Evolutionary conservation across 2,888 invertebrate species (phyloP).

Genomic region (Dilophus febrilis): DNA sequence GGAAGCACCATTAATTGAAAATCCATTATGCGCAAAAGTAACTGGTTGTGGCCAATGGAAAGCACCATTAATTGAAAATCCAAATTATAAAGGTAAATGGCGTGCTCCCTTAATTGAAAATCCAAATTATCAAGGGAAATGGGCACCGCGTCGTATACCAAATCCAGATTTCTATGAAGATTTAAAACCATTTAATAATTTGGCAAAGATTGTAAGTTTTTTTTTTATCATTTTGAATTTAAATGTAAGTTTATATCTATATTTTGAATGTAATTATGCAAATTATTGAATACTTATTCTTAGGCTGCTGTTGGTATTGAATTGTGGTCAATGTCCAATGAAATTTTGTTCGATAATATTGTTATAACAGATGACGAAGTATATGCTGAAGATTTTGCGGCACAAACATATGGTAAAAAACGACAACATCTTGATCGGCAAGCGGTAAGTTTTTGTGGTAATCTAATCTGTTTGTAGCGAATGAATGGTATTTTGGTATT

Average conservation of each 20-base stretch:
- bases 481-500: too few species aligned
- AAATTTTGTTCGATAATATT: conserved; percentile 90
- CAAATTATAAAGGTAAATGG: conserved; percentile 87
- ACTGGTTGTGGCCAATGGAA: conserved; percentile 89
- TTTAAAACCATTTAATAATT: conserved; percentile 60
- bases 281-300: conserved; percentile 5
- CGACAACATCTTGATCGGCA: conserved; percentile 61
- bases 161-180: conserved; percentile 93
- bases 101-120: conserved; percentile 75
- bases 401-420: conserved; percentile 70
- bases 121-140: conserved; percentile 90
- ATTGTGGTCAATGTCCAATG: conserved; percentile 95
- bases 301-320: conserved; percentile 90
- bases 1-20: conserved; percentile 87
- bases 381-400: conserved; percentile 65
- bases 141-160: conserved; percentile 69
- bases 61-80: conserved; percentile 71
- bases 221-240: too few species aligned
- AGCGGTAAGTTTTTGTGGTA: conserved; percentile 45
- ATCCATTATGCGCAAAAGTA: conserved; percentile 62
- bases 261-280: conserved; percentile 2
- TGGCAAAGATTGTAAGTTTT: conserved; percentile 73
- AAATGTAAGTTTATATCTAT: too few species aligned
- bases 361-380: conserved; percentile 69
- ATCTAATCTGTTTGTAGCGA: neutral